Conservation (phyloP, 2,113 vertebrate genomes). For the Cryptotis parvus region DNA sequence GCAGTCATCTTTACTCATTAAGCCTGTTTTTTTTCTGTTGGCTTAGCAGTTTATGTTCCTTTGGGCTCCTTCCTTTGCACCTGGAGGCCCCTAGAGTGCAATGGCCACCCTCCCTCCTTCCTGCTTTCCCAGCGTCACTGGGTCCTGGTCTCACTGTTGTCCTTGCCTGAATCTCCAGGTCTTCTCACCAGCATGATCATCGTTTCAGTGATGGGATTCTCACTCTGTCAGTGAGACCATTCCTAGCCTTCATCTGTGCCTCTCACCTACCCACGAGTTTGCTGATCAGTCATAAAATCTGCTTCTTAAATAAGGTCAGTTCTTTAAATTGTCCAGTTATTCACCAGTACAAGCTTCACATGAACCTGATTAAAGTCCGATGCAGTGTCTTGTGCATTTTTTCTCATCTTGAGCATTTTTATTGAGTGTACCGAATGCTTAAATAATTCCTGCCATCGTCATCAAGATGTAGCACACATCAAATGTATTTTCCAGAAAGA, state of each 20-base stretch:
- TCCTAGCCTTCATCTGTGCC: too few relatives aligned
- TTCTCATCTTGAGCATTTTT: slow-evolving; percentile 53
- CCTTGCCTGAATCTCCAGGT: neutral
- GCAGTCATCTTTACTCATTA: neutral
- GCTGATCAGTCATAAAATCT: neutral
- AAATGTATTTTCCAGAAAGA: slow-evolving; percentile 75
- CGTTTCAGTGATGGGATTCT: neutral
- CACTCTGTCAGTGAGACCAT: neutral
- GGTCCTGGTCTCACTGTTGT: neutral
- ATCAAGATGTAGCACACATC: slow-evolving; percentile 69
- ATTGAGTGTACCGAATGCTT: slow-evolving; percentile 46
- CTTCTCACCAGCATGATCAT: neutral
- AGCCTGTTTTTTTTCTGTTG: neutral
- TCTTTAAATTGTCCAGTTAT: slow-evolving; percentile 13
- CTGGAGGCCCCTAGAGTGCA: neutral
- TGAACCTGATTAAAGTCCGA: neutral
- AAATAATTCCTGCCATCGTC: slow-evolving; percentile 65
- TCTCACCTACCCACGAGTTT: slow-evolving; percentile 2
- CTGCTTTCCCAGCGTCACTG: neutral
- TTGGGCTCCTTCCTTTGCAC: neutral
- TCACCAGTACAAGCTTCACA: neutral
- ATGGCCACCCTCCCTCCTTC: too few relatives aligned
- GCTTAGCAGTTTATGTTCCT: neutral
- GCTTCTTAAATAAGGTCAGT: neutral
- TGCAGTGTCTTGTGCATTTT: slow-evolving; percentile 43